Conservation (phyloP, 2,797 vertebrate genomes). For the Poecile montanus region DNA sequence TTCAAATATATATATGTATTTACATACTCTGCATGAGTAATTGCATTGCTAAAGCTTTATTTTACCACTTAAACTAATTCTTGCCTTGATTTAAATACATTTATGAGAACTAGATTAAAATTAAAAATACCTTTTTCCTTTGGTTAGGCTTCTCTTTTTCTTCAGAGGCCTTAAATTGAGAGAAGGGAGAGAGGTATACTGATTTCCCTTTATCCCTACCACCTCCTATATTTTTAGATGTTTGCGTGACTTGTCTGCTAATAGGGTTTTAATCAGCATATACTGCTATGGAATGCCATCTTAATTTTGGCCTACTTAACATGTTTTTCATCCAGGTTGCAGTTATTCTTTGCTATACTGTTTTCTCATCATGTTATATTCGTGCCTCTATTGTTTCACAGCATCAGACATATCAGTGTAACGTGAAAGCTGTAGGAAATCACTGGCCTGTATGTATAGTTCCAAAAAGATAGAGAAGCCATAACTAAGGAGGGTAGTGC, state of each 20-base stretch:
- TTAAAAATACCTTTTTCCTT: slow-evolving; percentile 67
- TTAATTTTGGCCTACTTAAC: slow-evolving; percentile 58
- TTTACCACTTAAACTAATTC: slow-evolving; percentile 65
- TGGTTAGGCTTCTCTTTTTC: slow-evolving; percentile 52
- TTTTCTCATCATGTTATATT: slow-evolving; percentile 16
- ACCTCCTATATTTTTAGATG: slow-evolving; percentile 31
- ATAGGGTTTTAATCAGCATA: slow-evolving; percentile 54
- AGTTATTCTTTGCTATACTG: neutral
- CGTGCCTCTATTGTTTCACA: neutral
- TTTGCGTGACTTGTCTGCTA: slow-evolving; percentile 48
- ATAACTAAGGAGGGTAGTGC: neutral
- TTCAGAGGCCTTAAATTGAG: slow-evolving; percentile 16
- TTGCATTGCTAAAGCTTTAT: slow-evolving; percentile 59
- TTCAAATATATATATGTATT: slow-evolving; percentile 60
- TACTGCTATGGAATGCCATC: neutral
- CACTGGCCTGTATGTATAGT: neutral
- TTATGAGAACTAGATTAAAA: slow-evolving; percentile 69
- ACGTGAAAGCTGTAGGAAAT: neutral
- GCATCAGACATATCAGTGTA: neutral
- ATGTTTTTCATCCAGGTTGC: neutral
- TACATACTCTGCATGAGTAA: slow-evolving; percentile 62
- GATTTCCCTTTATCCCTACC: neutral
- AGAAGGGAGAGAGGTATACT: neutral
- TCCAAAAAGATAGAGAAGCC: neutral
- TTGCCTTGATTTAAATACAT: slow-evolving; percentile 61